A percentile compares a stretch with the other conserved stretches of the same genome.
These are phyloP conservation scores for Aplocera efformata DNA, from an alignment of 2,888 invertebrate genomes.

Conservation along the genomic window DNA sequence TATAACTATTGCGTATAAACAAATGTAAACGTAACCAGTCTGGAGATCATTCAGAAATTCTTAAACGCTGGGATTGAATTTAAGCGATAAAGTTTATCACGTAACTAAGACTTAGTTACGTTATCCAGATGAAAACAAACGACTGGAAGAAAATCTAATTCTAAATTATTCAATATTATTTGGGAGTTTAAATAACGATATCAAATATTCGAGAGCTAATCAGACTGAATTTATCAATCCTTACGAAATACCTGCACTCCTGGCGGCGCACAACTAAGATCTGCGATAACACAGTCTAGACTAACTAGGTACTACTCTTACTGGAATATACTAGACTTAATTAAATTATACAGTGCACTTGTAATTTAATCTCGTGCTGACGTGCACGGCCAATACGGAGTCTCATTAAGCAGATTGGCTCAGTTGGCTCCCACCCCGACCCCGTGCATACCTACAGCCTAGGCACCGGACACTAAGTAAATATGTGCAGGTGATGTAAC, in stretches of 20 bases:
- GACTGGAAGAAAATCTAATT: no score
- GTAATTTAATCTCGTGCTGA: slow-evolving; percentile 15
- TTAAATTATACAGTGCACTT: slow-evolving; percentile 19
- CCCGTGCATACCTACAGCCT: neutral
- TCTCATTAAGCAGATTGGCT: slow-evolving; percentile 11
- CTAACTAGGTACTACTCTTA: neutral
- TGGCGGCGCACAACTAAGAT: slow-evolving; percentile 4
- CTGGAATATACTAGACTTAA: slow-evolving; percentile 22
- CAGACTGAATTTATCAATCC: neutral
- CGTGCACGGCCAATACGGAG: slow-evolving; percentile 12
- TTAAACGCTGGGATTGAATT: no score
- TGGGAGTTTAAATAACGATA: no score
- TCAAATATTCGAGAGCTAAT: neutral
- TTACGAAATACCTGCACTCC: slow-evolving; percentile 1
- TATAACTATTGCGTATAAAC: no score
- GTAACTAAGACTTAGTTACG: no score
- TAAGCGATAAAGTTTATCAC: no score
- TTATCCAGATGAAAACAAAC: no score
- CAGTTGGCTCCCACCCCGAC: neutral
- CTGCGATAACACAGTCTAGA: slow-evolving; percentile 5
- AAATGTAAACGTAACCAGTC: no score
- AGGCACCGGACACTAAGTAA: no score
- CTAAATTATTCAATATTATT: no score
- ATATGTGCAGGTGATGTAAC: no score
- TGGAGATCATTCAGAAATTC: no score